Evolutionary conservation across 2,113 vertebrate species (phyloP).

Genomic region (Heliornis fulica): DNA sequence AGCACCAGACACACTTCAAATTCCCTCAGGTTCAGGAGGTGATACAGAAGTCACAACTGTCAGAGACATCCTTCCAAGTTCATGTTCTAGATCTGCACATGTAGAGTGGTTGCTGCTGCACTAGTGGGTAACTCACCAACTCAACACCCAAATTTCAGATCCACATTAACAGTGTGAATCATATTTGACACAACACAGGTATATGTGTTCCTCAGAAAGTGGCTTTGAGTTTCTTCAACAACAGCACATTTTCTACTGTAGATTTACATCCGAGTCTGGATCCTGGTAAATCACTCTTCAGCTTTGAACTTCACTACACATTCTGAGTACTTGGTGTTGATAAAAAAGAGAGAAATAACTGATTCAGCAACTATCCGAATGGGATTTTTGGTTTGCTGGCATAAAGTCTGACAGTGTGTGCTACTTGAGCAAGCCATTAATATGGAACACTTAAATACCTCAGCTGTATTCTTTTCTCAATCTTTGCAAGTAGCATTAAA

Average conservation of each 20-base stretch:
- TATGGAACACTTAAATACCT: not conserved
- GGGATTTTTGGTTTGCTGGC: not conserved
- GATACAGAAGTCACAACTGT: not conserved
- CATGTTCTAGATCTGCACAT: not conserved
- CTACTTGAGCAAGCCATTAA: not conserved
- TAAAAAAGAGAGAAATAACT: not conserved
- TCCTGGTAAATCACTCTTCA: not conserved
- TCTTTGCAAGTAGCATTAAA: not conserved
- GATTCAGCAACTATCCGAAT: not conserved
- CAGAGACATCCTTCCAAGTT: not conserved
- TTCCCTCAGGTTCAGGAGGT: not conserved
- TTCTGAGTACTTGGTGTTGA: not conserved
- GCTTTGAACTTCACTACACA: not conserved
- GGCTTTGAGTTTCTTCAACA: not conserved
- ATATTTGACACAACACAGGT: not conserved
- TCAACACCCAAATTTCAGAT: not conserved
- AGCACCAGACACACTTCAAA: not conserved
- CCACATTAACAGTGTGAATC: not conserved
- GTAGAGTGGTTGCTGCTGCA: not conserved
- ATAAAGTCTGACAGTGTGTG: not conserved
- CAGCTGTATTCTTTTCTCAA: not conserved
- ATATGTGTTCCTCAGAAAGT: not conserved
- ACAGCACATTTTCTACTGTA: not conserved
- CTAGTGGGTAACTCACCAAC: not conserved
- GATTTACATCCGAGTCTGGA: not conserved